Evolutionary conservation across 2,797 vertebrate species (phyloP), one percentile per base, ranked within the genome.

Genomic region (Orestias chungarensis): DNA sequence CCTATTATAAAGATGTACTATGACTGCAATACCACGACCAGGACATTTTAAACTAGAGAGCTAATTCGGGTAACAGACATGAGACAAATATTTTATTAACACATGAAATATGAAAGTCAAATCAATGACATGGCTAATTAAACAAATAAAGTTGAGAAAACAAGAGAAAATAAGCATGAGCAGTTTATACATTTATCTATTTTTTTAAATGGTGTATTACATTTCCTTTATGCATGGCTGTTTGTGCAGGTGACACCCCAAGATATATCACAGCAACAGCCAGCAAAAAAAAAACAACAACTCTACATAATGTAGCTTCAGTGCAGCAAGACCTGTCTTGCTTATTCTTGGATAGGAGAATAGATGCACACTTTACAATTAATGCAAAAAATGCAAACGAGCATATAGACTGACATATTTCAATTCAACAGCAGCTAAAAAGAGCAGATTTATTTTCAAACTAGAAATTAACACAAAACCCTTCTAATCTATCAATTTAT

Each of bases 181-280:
- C n/a, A n/a, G n/a, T n/a, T n/a, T n/a, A n/a, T n/a, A n/a, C n/a
- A n/a, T n/a, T n/a, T n/a, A n/a, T n/a, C n/a, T n/a, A n/a, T n/a
- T n/a, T n/a, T n/a, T n/a, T n/a, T n/a, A n/a, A n/a, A n/a, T n/a
- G n/a, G n/a, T n/a, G n/a, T n/a, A n/a, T n/a, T n/a, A n/a, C n/a
- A n/a, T n/a, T 31, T 15, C 3, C 61, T 69, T 49, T 25, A 54
- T 65, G 71, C 25, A 70, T 46, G 57, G 43, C 29, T 20, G n/a
- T 80, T 69, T 78, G 49, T 68, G 33, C 49, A 38, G 46, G 71
- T 61, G 64, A 75, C 67, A 69, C 15, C 55, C 25, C 35, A 66
- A 61, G n/a, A 47, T 64, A 80, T 81, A 44, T 81, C 46, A 80
- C 73, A 72, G 70, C 31, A 33, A 64, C 61, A 72, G 59, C 35